Base-by-base conservation (phyloP, 2,888 invertebrate species). In the Amphimallon solstitiale region DNA sequence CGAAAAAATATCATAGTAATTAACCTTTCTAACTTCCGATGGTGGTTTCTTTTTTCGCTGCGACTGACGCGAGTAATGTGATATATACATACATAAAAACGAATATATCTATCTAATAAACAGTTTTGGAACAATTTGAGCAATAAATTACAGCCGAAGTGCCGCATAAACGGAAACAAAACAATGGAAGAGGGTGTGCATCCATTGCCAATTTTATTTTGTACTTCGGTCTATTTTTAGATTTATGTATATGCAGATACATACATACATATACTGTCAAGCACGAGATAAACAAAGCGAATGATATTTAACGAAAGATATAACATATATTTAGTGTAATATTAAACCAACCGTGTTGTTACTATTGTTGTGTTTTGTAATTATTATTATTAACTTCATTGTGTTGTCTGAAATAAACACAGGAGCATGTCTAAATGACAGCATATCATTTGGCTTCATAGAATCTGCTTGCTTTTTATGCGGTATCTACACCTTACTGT, bases 101-200 rank as follows among this genome's bases (percentile, higher is more conserved):
- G n/a, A n/a, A n/a, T n/a, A n/a, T n/a, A 23, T 23, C 56, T 14
- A 43, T 15, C 40, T 56, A 56, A 56, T 56, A 56, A 56, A 56
- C 56, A 56, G 56, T 43, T 43, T 56, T 56, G 40, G 43, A 56
- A 40, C 56, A 43, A 43, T 56, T 56, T 56, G 43, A 56, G 56
- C 56, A 15, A 23, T 56, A 56, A 56, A 56, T 56, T 56, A 56
- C 56, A 40, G 43, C 15, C 10, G 15, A 43, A 14, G 19, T 23
- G 29, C 29, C 40, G 56, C 21, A 40, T 40, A 23, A 56, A 19
- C 56, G 56, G 56, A 56, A 56, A 23, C 37, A 40, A 43, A 23
- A 56, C 56, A 56, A 56, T 52, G 23, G 56, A 29, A 29, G 9
- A 21, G 29, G 56, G 56, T 23, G 56, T 56, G 23, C 23, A 23